Conservation (phyloP, 37 sponge, comb jelly and placozoan species). For the Halisarca cf. caerulea region DNA sequence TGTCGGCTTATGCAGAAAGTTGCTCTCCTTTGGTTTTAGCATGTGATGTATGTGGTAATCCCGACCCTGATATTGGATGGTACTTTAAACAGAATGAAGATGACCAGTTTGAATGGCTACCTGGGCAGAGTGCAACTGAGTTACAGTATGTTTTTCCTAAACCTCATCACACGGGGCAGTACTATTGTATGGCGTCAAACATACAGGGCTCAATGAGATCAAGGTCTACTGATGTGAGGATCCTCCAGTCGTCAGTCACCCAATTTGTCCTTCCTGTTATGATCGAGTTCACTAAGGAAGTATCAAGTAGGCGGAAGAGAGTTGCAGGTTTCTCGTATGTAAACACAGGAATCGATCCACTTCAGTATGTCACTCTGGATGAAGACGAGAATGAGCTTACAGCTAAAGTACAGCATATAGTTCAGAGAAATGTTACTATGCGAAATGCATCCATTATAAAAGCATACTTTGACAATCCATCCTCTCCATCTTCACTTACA, state of each 20-base stretch:
- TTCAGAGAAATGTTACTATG: background rate
- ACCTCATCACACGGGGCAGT: background rate
- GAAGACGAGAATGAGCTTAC: background rate
- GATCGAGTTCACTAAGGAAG: background rate
- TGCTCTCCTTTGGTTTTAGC: background rate
- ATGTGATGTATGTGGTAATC: background rate
- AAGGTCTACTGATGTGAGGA: background rate
- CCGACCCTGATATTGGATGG: background rate
- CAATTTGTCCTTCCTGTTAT: conserved; percentile 15
- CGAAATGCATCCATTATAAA: background rate
- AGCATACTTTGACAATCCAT: background rate
- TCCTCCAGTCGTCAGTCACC: conserved; percentile 7
- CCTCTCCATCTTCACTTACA: background rate
- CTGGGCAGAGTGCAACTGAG: background rate
- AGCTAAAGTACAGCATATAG: background rate
- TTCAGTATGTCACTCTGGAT: background rate
- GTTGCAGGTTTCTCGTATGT: background rate
- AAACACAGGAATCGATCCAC: conserved; percentile 9
- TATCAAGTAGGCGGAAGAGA: background rate
- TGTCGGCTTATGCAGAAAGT: background rate
- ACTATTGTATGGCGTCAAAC: conserved; percentile 11
- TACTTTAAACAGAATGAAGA: background rate
- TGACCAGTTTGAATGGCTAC: background rate
- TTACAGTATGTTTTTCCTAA: background rate
- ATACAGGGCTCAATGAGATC: background rate